A percentile compares a stretch with the other conserved stretches of the same genome.
Evolutionary conservation across 2,797 vertebrate species (phyloP).

Genomic region (Eulemur albifrons): DNA sequence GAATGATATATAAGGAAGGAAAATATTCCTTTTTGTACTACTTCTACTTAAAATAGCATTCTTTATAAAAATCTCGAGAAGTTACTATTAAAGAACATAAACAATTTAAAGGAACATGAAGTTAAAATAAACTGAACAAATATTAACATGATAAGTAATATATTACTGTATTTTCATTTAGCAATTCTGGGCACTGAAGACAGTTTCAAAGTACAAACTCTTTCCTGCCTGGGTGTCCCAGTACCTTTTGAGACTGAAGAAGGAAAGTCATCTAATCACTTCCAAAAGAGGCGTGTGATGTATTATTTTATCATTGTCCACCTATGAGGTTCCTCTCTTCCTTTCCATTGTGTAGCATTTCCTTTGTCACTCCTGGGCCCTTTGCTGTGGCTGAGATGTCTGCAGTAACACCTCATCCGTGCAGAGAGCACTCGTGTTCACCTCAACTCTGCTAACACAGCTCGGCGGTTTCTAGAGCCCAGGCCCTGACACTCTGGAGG

Average conservation of each 20-base stretch:
- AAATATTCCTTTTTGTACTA: not conserved
- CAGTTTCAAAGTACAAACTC: conserved; percentile 83
- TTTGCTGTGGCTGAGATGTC: not conserved
- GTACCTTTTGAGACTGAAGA: conserved; percentile 85
- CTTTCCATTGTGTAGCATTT: not conserved
- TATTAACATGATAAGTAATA: not conserved
- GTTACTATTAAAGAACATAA: not conserved
- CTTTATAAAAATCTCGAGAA: not conserved
- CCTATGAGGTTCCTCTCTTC: not conserved
- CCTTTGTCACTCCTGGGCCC: not conserved
- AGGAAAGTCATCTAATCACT: conserved; percentile 58
- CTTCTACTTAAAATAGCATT: not conserved
- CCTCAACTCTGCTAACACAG: not conserved
- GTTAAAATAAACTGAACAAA: conserved; percentile 15
- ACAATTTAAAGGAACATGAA: not conserved
- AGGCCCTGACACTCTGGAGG: not conserved
- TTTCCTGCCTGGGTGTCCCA: conserved; percentile 87
- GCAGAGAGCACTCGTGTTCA: not conserved
- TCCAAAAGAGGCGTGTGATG: not conserved
- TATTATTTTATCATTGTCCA: not conserved
- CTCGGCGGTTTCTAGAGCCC: fast-evolving
- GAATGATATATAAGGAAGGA: not conserved
- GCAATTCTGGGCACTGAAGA: conserved; percentile 88
- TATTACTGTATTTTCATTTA: conserved; percentile 62
- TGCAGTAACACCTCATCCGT: not conserved